Base-by-base conservation (phyloP, 2,888 invertebrate genomes). In the Dromius quadrimaculatus region DNA sequence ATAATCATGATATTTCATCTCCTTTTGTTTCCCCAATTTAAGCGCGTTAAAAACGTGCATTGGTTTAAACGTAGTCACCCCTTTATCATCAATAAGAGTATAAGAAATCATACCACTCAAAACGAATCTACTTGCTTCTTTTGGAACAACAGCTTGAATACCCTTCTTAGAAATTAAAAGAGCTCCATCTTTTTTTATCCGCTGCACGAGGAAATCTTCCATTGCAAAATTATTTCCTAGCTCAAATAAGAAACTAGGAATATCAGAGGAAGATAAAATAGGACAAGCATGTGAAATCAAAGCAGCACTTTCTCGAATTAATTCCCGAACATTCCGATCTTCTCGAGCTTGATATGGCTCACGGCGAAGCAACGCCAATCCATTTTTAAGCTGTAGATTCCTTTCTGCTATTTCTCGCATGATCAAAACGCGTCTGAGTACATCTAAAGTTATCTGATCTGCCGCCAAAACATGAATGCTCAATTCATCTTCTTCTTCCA, bases 21-120 rank as follows among this genome's bases (percentile, higher is more conserved):
- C 74, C 15, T 78, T 86, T 0, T 89, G 88, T 75, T 88, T 86
- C 73, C 88, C 89, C 20, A 92, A 81, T 74, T 89, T 88, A 65
- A 92, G 81, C 0, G 90, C 90, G 20, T 89, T 88, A 79, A 91
- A 90, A 70, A 90, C 91, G 77, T 91, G 90, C 75, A 91, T 83
- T 0, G 92, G 92, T 77, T 91, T 91, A 77, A 92, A 92, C 77
- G 89, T 89, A 70, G 88, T 87, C 32, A 92, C 88, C 19, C 93
- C 92, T 73, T 86, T 88, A 80, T 93, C 92, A 76, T 92, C 92
- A 2, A 93, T 85, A 5, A 92, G 88, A 8, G 90, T 89, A 78
- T 92, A 93, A 1, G 92, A 87, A 0, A 92, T 87, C 81, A 91
- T 86, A 1, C 92, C 92, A 0, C 90, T 90, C 6, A 92, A 81